Evolutionary conservation across 2,888 invertebrate species (phyloP).

Genomic region (Anagyrus pseudococci): DNA sequence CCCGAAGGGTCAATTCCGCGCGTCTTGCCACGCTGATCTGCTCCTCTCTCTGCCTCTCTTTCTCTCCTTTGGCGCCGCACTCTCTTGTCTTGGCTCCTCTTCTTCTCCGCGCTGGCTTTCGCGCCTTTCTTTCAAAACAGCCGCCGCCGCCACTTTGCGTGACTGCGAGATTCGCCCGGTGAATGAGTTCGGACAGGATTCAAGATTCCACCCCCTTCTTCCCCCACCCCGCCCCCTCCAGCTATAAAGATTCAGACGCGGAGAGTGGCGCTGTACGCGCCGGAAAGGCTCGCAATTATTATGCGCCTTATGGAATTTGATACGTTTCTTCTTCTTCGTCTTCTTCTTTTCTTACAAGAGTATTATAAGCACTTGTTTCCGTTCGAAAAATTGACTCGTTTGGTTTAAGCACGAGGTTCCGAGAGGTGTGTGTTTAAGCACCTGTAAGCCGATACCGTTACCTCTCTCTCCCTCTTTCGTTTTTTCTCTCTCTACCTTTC

Average conservation of each 20-base stretch:
- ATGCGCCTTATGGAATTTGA: too few relatives aligned
- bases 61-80: constrained; percentile 12
- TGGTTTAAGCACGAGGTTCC: too few relatives aligned
- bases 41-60: neutral
- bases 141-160: constrained; percentile 42
- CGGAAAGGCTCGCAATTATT: too few relatives aligned
- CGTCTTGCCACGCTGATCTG: neutral
- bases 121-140: constrained; percentile 39
- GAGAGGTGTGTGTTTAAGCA: too few relatives aligned
- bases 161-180: constrained; percentile 55
- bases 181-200: constrained; percentile 51
- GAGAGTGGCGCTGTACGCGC: too few relatives aligned
- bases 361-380: too few relatives aligned
- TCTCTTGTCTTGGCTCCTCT: constrained; percentile 7
- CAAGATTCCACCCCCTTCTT: neutral
- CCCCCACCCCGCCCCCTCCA: neutral
- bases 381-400: too few relatives aligned
- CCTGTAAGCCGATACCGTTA: too few relatives aligned
- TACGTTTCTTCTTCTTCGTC: too few relatives aligned
- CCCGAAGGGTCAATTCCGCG: constrained; percentile 12
- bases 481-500: too few relatives aligned
- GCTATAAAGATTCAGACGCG: neutral
- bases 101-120: constrained; percentile 49
- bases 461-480: too few relatives aligned
- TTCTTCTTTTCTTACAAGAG: too few relatives aligned